phyloP scores from a whole-genome alignment of 1,140 invertebrate genomes.

The Ylistrum balloti region DNA sequence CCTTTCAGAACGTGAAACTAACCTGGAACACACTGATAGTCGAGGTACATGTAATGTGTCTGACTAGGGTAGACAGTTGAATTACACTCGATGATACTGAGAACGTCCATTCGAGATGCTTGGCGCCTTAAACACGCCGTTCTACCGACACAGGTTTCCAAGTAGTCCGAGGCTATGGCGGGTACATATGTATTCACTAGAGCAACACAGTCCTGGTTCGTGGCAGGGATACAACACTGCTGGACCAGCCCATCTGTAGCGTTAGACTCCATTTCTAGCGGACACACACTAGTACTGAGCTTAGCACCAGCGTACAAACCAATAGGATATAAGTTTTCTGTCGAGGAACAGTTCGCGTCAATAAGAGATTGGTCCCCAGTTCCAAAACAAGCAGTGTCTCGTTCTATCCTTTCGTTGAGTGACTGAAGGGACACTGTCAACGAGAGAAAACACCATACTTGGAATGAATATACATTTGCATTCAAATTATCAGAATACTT shows the following conservation, averaged over 20 bases:
- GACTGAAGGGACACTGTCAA: not conserved
- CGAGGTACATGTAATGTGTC: constrained; percentile 32
- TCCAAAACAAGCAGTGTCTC: not conserved
- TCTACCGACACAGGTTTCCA: not conserved
- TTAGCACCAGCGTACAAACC: not conserved
- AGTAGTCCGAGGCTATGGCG: not conserved
- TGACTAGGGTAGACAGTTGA: not conserved
- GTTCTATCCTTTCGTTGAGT: not conserved
- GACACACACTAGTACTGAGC: not conserved
- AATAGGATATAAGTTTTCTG: not conserved
- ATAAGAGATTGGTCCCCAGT: not conserved
- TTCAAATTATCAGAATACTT: too few species aligned
- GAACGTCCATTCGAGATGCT: not conserved
- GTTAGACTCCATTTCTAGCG: not conserved
- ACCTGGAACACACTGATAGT: constrained; percentile 6
- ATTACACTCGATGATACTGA: not conserved
- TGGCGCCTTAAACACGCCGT: not conserved
- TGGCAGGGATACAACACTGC: not conserved
- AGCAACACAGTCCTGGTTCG: not conserved
- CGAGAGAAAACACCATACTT: too few species aligned
- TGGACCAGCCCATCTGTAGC: not conserved
- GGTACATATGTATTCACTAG: not conserved
- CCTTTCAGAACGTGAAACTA: not conserved
- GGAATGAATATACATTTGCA: too few species aligned
- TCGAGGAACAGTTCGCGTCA: not conserved